Evolutionary conservation across 2,888 invertebrate species (phyloP), one percentile per base, ranked within the genome.

Genomic region (Buathra laborator): DNA sequence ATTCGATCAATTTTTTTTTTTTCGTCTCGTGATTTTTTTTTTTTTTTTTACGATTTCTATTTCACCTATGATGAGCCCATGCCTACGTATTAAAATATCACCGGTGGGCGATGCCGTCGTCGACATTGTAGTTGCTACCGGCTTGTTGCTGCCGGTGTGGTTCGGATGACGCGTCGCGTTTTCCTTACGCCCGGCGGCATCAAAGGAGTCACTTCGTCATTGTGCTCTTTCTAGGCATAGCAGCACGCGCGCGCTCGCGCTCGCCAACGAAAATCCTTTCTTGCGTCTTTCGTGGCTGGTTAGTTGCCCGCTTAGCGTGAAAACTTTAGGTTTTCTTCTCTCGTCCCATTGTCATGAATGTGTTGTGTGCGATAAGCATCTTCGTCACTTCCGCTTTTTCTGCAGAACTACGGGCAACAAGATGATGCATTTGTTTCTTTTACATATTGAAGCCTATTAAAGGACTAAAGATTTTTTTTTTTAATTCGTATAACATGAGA

Each of bases 151-250:
- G 59, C 3, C 87, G 88, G 86, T 89, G 85, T 82, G 56, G 48
- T 59, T 53, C 37, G 86, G 86, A 88, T 89, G 89, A 91, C 88
- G 83, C 67, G 87, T 83, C 88, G 81, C 83, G 86, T 89, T 89
- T 86, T 86, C 76, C 86, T 87, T 81, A 84, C 71, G 78, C 71
- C 85, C 80, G 74, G 37, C 77, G 70, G 81, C 86, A 83, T 88
- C 88, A 89, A 90, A 90, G 88, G 76, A 90, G 89, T 89, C 87
- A 89, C 87, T 59, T 81, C 71, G 88, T 90, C 89, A 90, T 91
- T 89, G 85, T 89, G 87, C 80, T 77, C 44, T 46, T 1, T 77
- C 44, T 46, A 68, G 29, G 37, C 43, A 48, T 19, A 46, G 32
- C 43, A 51, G 43, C 53, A 29, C 16, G 29, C 24, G 66, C 43